These are phyloP conservation scores for Prorops nasuta DNA, from an alignment of 1,140 invertebrate species.

Conservation along the genomic window DNA sequence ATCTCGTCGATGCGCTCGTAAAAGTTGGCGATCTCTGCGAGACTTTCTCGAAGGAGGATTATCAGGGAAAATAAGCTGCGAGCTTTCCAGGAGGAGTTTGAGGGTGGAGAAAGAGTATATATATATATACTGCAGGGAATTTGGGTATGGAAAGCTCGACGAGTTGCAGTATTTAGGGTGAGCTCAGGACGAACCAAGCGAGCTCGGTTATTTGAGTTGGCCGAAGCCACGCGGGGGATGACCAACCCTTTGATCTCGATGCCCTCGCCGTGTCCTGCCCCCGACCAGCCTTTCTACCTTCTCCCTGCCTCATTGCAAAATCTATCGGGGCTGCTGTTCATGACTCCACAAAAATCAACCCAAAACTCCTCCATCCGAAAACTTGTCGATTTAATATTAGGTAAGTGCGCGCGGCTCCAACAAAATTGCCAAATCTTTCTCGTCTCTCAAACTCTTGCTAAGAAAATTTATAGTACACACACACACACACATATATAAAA, in stretches of 20 bases:
- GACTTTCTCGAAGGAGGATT: no score
- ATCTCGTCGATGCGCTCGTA: no score
- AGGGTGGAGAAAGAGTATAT: no score
- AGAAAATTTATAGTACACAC: no score
- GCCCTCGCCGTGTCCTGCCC: conserved; percentile 20
- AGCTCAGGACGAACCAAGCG: conserved; percentile 41
- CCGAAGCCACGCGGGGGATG: conserved; percentile 40
- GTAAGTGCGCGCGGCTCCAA: no score
- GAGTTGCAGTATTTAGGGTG: conserved; percentile 50
- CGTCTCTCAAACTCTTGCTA: background rate
- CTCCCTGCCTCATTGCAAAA: conserved; percentile 39
- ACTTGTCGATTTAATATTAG: no score
- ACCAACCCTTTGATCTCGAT: conserved; percentile 55
- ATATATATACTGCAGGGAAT: background rate
- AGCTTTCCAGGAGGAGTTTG: no score
- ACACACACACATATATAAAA: no score
- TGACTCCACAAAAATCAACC: conserved; percentile 30
- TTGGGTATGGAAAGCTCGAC: conserved; percentile 22
- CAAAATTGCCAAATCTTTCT: no score
- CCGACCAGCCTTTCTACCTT: conserved; percentile 24
- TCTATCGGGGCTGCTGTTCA: conserved; percentile 39
- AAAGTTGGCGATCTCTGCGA: no score
- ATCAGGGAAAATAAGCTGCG: no score
- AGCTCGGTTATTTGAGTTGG: conserved; percentile 56
- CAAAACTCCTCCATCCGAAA: background rate